Conservation (phyloP, 2,113 vertebrate genomes). For the Corythoichthys intestinalis region DNA sequence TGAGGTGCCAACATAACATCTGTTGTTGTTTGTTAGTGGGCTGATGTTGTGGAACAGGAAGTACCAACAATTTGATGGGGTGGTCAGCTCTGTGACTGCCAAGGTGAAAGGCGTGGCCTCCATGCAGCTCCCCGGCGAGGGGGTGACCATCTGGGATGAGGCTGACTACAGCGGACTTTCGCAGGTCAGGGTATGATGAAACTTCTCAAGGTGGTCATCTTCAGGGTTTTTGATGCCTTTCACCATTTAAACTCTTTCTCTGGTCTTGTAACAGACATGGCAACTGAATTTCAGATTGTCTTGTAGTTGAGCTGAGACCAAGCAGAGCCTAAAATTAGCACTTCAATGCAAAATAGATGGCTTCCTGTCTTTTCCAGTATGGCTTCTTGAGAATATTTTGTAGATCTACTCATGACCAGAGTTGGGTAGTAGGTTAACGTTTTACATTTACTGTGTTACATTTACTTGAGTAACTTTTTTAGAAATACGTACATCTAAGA, state of each 20-base stretch:
- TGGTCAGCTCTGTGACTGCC: constrained; percentile 70
- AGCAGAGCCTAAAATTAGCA: too few species aligned
- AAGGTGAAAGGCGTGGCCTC: constrained; percentile 74
- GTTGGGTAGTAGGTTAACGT: too few species aligned
- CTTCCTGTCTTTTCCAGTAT: too few species aligned
- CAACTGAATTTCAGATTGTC: too few species aligned
- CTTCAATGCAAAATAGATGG: too few species aligned
- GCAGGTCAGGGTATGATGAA: constrained; percentile 51
- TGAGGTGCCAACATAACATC: background rate
- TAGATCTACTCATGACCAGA: too few species aligned
- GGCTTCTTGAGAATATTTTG: too few species aligned
- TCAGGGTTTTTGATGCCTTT: background rate
- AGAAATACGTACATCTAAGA: too few species aligned
- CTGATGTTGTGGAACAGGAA: constrained; percentile 59
- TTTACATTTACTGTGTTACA: too few species aligned
- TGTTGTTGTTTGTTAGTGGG: constrained; percentile 34
- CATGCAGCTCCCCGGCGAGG: constrained; percentile 32
- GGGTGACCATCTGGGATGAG: constrained; percentile 67
- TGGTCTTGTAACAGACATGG: too few species aligned
- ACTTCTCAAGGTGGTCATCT: background rate
- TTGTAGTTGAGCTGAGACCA: too few species aligned
- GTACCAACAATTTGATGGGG: constrained; percentile 68
- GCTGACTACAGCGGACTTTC: constrained; percentile 66
- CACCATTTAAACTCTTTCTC: background rate
- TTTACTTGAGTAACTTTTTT: too few species aligned